Percentiles rank a stretch among this genome's conserved stretches.
These are phyloP conservation scores for Phodopus roborovskii DNA, from an alignment of 2,113 vertebrate species.

Conservation along the genomic window DNA sequence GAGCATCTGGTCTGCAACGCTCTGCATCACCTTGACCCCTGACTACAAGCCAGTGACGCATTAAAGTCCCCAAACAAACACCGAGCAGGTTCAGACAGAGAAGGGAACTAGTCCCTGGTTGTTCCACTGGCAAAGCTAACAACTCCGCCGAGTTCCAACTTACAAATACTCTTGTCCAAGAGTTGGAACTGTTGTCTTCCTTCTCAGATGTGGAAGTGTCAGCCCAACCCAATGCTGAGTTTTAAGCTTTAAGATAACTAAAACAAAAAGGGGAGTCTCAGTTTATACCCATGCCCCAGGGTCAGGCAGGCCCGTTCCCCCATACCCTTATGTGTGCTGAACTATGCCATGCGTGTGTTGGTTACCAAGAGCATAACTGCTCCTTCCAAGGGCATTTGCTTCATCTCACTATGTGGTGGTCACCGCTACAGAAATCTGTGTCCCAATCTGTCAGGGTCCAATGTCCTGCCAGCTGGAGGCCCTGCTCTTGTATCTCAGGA, in stretches of 20 bases:
- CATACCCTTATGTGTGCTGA: neutral
- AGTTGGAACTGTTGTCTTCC: neutral
- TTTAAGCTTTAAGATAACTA: neutral
- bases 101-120: neutral
- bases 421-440: neutral
- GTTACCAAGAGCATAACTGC: neutral
- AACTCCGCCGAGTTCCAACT: neutral
- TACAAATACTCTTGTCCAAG: neutral
- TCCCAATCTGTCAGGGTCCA: neutral
- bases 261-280: neutral
- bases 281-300: neutral
- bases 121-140: neutral
- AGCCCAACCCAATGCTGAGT: neutral
- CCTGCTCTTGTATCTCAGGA: neutral
- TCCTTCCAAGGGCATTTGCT: neutral
- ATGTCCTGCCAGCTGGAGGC: neutral
- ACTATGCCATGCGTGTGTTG: neutral
- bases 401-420: neutral
- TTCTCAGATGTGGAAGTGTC: neutral
- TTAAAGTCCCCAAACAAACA: neutral
- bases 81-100: neutral
- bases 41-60: neutral
- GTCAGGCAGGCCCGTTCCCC: neutral
- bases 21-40: neutral
- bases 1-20: neutral